phyloP scores from a whole-genome alignment of 2,888 invertebrate genomes.

The Lasioglossum zephyrum region DNA sequence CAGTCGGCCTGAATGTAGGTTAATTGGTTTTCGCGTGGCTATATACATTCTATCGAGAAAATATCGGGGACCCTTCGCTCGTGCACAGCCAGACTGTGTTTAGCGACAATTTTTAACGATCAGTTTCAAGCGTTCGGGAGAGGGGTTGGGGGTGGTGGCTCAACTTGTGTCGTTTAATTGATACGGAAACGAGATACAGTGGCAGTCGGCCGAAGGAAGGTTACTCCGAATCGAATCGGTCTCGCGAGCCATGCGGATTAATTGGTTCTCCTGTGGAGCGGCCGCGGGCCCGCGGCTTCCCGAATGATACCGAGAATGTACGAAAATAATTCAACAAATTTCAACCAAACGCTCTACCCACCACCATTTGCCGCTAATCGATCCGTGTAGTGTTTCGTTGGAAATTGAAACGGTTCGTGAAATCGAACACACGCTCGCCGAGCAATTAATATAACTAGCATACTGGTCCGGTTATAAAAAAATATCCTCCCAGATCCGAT shows the following conservation, averaged over 20 bases:
- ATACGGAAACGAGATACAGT: conserved; percentile 38
- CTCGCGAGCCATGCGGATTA: conserved; percentile 47
- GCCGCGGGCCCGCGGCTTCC: not conserved
- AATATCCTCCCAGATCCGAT: not conserved
- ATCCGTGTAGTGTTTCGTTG: not conserved
- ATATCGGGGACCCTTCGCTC: conserved; percentile 33
- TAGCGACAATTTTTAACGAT: conserved; percentile 56
- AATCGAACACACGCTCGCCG: not conserved
- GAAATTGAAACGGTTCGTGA: not conserved
- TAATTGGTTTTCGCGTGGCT: conserved; percentile 60
- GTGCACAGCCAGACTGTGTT: conserved; percentile 11
- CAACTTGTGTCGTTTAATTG: conserved; percentile 42
- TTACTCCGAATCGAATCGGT: not conserved
- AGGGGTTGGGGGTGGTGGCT: not conserved
- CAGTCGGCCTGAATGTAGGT: conserved; percentile 56
- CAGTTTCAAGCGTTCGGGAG: conserved; percentile 29
- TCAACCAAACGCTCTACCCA: not conserved
- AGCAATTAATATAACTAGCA: not conserved
- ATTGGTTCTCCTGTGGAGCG: conserved; percentile 52
- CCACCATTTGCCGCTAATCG: not conserved
- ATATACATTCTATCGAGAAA: conserved; percentile 43
- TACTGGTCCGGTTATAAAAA: not conserved
- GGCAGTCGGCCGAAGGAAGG: conserved; percentile 22
- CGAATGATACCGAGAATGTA: not conserved
- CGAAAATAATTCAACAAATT: conserved; percentile 1